Evolutionary conservation across 2,888 invertebrate species (phyloP), one percentile per base, ranked within the genome.

Genomic region (Trichacis sp.): DNA sequence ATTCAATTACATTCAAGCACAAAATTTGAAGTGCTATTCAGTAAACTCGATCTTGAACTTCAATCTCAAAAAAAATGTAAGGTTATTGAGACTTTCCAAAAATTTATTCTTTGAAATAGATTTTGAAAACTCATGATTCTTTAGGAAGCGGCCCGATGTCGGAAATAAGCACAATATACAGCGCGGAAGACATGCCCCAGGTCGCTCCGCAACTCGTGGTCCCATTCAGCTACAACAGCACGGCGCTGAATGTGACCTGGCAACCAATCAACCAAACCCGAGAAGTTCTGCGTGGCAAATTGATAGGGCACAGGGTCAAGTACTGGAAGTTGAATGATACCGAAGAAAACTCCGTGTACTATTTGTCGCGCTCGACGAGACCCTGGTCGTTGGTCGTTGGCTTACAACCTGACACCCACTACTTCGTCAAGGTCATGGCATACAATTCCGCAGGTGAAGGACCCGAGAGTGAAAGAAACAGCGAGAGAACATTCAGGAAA

Each of bases 361-460:
- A 92, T 82, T 85, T 97, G 55, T 96, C 95, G 8, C 89, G 96
- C 64, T 92, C 92, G 1, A 93, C 92, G 1, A 88, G 91, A 51
- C 91, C 93, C 53, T 93, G 93, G 91, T 95, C 97, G 0, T 87
- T 96, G 1, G 94, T 98, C 77, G 96, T 98, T 9, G 98, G 97
- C 71, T 86, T 98, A 48, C 91, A 94, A 75, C 95, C 97, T 0
- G 93, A 97, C 82, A 96, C 94, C 0, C 94, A 96, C 80, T 98
- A 98, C 85, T 92, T 88, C 77, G 95, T 98, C 0, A 95, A 96
- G 87, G 85, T 95, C 1, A 97, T 97, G 95, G 97, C 95, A 0
- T 97, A 95, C 79, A 98, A 98, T 86, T 90, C 93, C 0, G 98
- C 97, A 2, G 98, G 98, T 1, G 96, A 96, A 84, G 97, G 97